Evolutionary conservation across 2,888 invertebrate genomes (phyloP).

Genomic region (Polydrusus tereticollis): DNA sequence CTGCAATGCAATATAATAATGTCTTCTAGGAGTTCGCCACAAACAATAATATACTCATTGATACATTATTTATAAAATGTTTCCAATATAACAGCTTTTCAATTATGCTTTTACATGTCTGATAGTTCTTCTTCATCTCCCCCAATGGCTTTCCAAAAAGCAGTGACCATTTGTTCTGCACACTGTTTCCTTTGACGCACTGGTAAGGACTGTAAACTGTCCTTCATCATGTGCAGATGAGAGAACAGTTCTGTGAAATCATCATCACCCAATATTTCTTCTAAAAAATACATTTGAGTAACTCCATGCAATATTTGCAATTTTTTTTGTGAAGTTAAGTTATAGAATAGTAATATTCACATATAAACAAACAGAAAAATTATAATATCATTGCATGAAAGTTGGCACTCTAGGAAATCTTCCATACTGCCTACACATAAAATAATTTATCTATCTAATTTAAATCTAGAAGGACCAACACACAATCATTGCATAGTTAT

Average conservation of each 20-base stretch:
- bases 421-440: too few relatives aligned
- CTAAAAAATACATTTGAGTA: conserved; percentile 15
- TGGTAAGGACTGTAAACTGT: conserved; percentile 74
- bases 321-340: too few relatives aligned
- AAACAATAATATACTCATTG: neutral
- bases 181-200: conserved; percentile 76
- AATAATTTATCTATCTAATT: too few relatives aligned
- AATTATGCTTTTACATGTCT: conserved; percentile 62
- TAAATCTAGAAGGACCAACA: too few relatives aligned
- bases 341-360: too few relatives aligned
- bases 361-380: too few relatives aligned
- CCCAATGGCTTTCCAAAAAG: conserved; percentile 82
- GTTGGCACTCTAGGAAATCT: too few relatives aligned
- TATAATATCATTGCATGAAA: too few relatives aligned
- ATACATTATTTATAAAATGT: neutral
- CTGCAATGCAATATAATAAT: too few relatives aligned
- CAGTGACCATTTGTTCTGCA: conserved; percentile 80
- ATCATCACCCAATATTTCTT: conserved; percentile 58
- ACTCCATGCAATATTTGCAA: neutral
- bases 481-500: too few relatives aligned
- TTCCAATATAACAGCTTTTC: too few relatives aligned
- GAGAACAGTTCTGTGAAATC: conserved; percentile 77
- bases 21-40: neutral
- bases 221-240: conserved; percentile 77
- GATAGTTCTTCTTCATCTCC: conserved; percentile 78